Evolutionary conservation across 2,113 vertebrate genomes (phyloP).

Genomic region (Cnemophilus loriae): DNA sequence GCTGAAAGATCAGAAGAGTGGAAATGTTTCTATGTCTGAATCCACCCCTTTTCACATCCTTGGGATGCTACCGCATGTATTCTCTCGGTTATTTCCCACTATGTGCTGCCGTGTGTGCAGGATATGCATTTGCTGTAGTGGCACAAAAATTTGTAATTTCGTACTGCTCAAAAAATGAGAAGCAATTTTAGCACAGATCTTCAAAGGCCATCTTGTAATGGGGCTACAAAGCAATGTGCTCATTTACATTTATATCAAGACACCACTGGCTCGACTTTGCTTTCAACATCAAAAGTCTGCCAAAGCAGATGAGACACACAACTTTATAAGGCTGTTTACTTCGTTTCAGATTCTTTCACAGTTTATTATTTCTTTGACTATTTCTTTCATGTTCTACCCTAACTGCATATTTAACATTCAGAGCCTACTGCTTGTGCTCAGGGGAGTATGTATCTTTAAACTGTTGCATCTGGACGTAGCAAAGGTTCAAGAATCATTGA

Average conservation of each 20-base stretch:
- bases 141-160: background rate
- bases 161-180: background rate
- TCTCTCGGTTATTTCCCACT: background rate
- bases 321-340: conserved; percentile 36
- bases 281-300: background rate
- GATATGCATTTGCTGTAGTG: background rate
- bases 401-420: conserved; percentile 49
- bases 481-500: background rate
- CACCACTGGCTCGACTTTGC: background rate
- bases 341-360: conserved; percentile 26
- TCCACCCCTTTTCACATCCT: background rate
- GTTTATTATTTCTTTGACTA: conserved; percentile 45
- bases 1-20: background rate
- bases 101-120: background rate
- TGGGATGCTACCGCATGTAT: background rate
- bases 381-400: conserved; percentile 6
- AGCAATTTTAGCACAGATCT: background rate
- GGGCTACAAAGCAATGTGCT: background rate
- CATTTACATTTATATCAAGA: conserved; percentile 2
- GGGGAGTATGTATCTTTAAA: background rate
- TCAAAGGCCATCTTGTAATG: background rate
- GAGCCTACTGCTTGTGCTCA: background rate
- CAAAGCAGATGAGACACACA: background rate
- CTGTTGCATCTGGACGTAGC: background rate
- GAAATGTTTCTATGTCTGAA: background rate